These are phyloP conservation scores for Sarcophaga subvicina DNA, from an alignment of 2,888 invertebrate genomes.

Conservation along the genomic window DNA sequence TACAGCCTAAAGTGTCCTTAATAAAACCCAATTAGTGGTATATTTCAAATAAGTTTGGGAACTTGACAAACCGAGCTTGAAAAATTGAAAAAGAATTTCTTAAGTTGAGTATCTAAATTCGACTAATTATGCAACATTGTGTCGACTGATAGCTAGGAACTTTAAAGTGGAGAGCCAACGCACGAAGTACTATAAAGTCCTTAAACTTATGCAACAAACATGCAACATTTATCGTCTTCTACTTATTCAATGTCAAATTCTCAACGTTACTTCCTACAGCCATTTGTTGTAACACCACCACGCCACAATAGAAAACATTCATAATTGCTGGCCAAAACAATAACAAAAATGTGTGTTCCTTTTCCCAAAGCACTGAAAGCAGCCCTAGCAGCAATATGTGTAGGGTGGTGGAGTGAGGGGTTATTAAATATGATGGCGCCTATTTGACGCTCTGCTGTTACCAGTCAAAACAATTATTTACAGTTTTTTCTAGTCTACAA, in stretches of 20 bases:
- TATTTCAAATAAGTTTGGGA: no score
- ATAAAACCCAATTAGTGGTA: no score
- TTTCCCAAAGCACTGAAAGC: neutral
- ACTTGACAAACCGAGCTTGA: no score
- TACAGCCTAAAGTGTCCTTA: no score
- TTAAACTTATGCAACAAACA: neutral
- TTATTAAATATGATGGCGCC: slow-evolving; percentile 57
- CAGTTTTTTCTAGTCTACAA: slow-evolving; percentile 38
- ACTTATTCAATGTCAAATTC: neutral
- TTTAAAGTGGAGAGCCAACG: no score
- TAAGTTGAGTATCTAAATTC: no score
- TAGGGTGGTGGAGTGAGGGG: neutral
- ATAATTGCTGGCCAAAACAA: slow-evolving; percentile 49
- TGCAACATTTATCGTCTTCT: neutral
- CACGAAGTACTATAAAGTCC: neutral
- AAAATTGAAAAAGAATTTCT: no score
- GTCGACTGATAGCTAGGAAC: no score
- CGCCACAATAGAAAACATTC: slow-evolving; percentile 17
- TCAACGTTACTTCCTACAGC: neutral
- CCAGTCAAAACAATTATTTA: slow-evolving; percentile 68
- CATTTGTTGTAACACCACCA: slow-evolving; percentile 10
- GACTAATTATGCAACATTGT: no score
- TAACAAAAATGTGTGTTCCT: slow-evolving; percentile 25
- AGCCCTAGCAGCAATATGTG: slow-evolving; percentile 17
- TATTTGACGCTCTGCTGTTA: slow-evolving; percentile 63